Evolutionary conservation across 2,797 vertebrate genomes (phyloP).

Genomic region (Apogon talboti): DNA sequence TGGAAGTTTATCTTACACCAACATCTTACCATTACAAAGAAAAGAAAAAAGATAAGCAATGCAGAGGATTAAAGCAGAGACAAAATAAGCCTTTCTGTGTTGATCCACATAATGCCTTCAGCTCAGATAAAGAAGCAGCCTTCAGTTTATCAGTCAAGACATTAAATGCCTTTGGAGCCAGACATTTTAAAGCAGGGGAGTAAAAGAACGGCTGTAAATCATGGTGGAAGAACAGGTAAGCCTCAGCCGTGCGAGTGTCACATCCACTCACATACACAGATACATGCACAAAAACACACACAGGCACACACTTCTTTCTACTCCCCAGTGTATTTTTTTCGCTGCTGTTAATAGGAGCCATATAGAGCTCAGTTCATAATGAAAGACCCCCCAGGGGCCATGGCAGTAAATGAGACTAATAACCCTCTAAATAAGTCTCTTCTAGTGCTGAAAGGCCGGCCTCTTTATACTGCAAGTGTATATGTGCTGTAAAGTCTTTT

Average conservation of each 20-base stretch:
- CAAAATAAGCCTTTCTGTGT: background rate
- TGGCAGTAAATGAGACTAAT: constrained; percentile 76
- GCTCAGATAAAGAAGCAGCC: constrained; percentile 39
- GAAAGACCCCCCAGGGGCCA: constrained; percentile 73
- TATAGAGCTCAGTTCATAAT: constrained; percentile 63
- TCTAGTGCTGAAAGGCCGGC: constrained; percentile 73
- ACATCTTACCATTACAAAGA: constrained; percentile 23
- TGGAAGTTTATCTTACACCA: constrained; percentile 24
- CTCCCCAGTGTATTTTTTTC: constrained; percentile 47
- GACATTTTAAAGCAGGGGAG: constrained; percentile 54
- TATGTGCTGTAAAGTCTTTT: constrained; percentile 70
- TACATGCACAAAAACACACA: constrained; percentile 9
- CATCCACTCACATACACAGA: background rate
- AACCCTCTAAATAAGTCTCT: constrained; percentile 76
- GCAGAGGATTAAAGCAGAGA: constrained; percentile 30
- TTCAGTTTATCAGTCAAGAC: constrained; percentile 44
- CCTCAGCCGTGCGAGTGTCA: constrained; percentile 26
- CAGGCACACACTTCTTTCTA: constrained; percentile 23
- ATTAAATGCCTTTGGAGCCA: constrained; percentile 61
- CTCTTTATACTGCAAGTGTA: constrained; percentile 63
- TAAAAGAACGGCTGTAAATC: constrained; percentile 50
- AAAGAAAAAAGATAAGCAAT: constrained; percentile 29
- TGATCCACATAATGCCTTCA: background rate
- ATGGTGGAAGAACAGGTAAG: constrained; percentile 50
- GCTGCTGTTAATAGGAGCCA: constrained; percentile 73